A percentile compares a stretch with the other conserved stretches of the same genome.
phyloP scores from a whole-genome alignment of 2,888 invertebrate genomes.

The Eulithis prunata region DNA sequence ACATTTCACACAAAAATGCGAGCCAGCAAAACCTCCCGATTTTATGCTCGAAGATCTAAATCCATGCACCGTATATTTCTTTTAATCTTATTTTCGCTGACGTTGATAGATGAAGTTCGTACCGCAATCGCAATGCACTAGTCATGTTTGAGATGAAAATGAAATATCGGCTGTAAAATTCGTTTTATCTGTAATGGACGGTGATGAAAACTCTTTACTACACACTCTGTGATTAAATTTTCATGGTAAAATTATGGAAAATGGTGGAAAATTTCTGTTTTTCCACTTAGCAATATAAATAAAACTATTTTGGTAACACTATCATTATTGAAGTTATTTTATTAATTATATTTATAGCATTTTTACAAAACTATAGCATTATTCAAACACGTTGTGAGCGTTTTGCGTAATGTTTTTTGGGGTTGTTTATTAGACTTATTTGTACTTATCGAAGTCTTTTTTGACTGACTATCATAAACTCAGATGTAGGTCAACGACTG shows the following conservation, averaged over 20 bases:
- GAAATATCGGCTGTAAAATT: conserved; percentile 18
- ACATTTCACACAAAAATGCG: not conserved
- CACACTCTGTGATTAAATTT: conserved; percentile 11
- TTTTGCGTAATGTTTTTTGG: too few species aligned
- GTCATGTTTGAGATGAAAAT: conserved; percentile 17
- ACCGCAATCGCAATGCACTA: conserved; percentile 17
- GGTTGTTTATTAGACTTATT: too few species aligned
- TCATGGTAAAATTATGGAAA: not conserved
- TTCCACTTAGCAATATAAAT: not conserved
- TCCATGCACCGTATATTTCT: conserved; percentile 12
- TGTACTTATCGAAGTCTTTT: too few species aligned
- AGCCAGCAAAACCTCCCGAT: conserved; percentile 1
- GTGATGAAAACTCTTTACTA: conserved; percentile 5
- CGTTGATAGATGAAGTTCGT: conserved; percentile 22
- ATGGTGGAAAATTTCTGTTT: not conserved
- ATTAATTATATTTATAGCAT: too few species aligned
- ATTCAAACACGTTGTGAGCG: too few species aligned
- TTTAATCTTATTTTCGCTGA: conserved; percentile 16
- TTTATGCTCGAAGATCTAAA: conserved; percentile 13
- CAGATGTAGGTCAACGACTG: too few species aligned
- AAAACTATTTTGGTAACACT: not conserved
- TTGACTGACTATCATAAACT: too few species aligned
- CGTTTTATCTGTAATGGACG: conserved; percentile 16
- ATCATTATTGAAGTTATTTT: too few species aligned
- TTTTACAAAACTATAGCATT: too few species aligned